Conservation (phyloP, 2,888 invertebrate genomes). For the Trimorus sp. region DNA sequence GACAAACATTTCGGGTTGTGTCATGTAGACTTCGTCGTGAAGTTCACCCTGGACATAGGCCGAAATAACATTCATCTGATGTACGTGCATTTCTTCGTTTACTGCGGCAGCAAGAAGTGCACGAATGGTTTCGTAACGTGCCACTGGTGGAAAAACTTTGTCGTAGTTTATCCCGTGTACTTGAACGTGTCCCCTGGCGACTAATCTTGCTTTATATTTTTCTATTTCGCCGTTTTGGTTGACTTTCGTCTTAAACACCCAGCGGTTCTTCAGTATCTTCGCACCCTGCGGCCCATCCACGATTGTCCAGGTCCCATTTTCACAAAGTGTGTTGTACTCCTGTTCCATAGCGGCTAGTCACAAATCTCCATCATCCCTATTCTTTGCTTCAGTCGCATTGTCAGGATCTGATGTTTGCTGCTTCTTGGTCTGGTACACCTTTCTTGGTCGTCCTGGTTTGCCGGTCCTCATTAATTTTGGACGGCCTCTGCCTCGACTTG, state of each 20-base stretch:
- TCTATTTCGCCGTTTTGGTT: conserved; percentile 46
- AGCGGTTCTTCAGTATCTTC: conserved; percentile 54
- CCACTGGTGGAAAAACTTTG: conserved; percentile 24
- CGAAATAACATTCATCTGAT: conserved; percentile 52
- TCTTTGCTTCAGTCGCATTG: not conserved
- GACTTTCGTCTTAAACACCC: conserved; percentile 61
- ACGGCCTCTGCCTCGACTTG: conserved; percentile 20
- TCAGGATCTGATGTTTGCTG: not conserved
- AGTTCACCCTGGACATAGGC: conserved; percentile 61
- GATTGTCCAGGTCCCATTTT: conserved; percentile 65
- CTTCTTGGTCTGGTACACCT: conserved; percentile 10
- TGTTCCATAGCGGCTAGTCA: conserved; percentile 64
- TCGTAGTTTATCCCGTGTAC: conserved; percentile 50
- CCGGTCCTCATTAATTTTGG: conserved; percentile 10
- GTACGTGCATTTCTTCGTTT: conserved; percentile 62
- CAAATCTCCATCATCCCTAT: conserved; percentile 13
- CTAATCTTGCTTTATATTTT: conserved; percentile 58
- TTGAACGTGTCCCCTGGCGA: conserved; percentile 63
- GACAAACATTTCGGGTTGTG: conserved; percentile 61
- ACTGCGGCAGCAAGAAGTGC: conserved; percentile 65
- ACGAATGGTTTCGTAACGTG: conserved; percentile 35
- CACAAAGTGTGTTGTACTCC: conserved; percentile 58
- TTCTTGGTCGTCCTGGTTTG: conserved; percentile 23
- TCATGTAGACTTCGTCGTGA: conserved; percentile 28
- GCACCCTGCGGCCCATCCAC: conserved; percentile 43